Conservation (phyloP, 2,888 invertebrate genomes). For the Acronicta alni region DNA sequence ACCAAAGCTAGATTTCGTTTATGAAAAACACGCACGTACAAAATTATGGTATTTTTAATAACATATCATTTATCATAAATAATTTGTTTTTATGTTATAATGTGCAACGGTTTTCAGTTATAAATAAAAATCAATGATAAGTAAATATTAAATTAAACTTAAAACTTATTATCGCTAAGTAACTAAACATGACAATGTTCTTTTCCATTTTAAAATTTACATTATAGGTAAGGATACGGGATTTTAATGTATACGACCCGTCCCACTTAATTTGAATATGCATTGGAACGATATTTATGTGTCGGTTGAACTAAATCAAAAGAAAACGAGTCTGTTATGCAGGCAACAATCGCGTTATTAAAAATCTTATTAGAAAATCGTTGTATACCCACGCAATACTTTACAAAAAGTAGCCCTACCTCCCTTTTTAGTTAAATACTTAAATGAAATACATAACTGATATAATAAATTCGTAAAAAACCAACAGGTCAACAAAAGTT, state of each 20-base stretch:
- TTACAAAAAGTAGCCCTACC: too few relatives aligned
- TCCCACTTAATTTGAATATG: constrained; percentile 75
- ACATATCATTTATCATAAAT: too few relatives aligned
- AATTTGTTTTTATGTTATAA: too few relatives aligned
- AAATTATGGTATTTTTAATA: too few relatives aligned
- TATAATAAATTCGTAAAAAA: too few relatives aligned
- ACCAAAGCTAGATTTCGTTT: not conserved
- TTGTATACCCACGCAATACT: too few relatives aligned
- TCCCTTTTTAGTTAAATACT: too few relatives aligned
- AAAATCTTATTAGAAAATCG: not conserved
- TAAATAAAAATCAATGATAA: not conserved
- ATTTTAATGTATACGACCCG: constrained; percentile 66
- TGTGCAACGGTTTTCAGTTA: too few relatives aligned
- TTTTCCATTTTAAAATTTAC: constrained; percentile 46
- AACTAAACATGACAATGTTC: constrained; percentile 3
- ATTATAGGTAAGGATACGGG: constrained; percentile 46
- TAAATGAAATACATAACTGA: too few relatives aligned
- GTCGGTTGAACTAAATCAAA: constrained; percentile 75
- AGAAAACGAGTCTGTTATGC: constrained; percentile 37
- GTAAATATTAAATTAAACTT: not conserved
- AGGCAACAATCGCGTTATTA: not conserved
- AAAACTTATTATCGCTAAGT: not conserved
- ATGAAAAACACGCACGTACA: not conserved
- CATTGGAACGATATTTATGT: constrained; percentile 58
- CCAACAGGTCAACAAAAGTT: too few relatives aligned